Base-by-base conservation (phyloP, 2,797 vertebrate species). In the Psittacula derbiana region DNA sequence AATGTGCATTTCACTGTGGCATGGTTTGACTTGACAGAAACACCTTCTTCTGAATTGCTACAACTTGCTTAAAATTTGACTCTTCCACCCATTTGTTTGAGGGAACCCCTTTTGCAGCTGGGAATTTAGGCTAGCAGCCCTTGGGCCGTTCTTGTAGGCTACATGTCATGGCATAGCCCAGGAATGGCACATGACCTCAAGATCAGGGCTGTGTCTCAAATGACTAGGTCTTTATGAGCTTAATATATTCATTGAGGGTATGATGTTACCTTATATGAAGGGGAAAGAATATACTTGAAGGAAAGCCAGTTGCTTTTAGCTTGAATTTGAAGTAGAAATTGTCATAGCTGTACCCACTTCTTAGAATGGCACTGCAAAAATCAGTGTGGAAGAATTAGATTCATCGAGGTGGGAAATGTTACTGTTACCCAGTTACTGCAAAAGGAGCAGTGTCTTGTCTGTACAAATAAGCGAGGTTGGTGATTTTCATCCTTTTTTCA, bases 101-200 rank as follows among this genome's bases (percentile, higher is more conserved):
- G 36, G 43, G n/a, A 49, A 3, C 1, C 10, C 0, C 1, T 85
- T 81, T 50, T 79, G 30, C 52, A 82, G 27, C 47, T 82, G 40
- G 24, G 20, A 78, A 36, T 80, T 74, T 40, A 38, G 38, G 16
- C 30, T 25, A 13, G 38, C 41, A 76, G 41, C 31, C 14, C 23
- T n/a, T 61, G 25, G 4, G 4, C 52, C 6, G 5, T 60, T 23
- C 43, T 58, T 44, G 24, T 50, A n/a, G 57, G 24, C 55, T 18
- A 7, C 1, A 0, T 60, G 30, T 33, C 20, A 4, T 15, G 21
- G 25, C 21, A 18, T 28, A 7, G 17, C 62, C n/a, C 0, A 2
- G 40, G 43, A 80, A 28, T 46, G 7, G 19, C 38, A 50, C 27
- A 0, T n/a, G 57, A 83, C 13, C 43, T 78, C n/a, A n/a, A 60